Percentiles rank a stretch among this genome's conserved stretches.
phyloP scores from a whole-genome alignment of 2,888 invertebrate genomes.

The Cecidostiba fungosa region DNA sequence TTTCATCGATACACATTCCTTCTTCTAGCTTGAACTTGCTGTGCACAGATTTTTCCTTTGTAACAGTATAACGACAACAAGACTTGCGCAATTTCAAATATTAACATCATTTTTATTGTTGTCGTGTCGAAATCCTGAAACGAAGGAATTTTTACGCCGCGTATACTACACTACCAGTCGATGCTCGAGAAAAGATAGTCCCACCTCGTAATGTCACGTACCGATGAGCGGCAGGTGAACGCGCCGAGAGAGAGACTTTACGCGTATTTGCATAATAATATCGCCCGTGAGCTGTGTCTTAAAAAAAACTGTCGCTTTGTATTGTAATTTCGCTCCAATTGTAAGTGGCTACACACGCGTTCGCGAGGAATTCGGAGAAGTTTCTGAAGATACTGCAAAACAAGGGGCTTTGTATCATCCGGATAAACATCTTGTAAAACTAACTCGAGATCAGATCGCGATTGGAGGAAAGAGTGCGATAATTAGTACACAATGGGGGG shows the following conservation, averaged over 20 bases:
- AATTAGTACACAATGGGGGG: neutral
- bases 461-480: neutral
- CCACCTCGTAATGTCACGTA: neutral
- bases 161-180: neutral
- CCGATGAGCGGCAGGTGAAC: neutral
- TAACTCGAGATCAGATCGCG: neutral
- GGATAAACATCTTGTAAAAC: conserved; percentile 8
- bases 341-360: neutral
- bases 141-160: neutral
- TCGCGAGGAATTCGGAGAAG: conserved; percentile 22
- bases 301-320: conserved; percentile 45
- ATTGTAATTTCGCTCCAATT: conserved; percentile 59
- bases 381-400: neutral
- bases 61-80: neutral
- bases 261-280: neutral
- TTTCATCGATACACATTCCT: neutral
- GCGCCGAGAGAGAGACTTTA: neutral
- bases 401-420: neutral
- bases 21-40: neutral
- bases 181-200: neutral
- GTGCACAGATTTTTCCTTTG: neutral
- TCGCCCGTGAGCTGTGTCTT: neutral
- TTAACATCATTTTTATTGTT: neutral
- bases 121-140: neutral
- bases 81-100: neutral